A percentile compares a stretch with the other conserved stretches of the same genome.
Evolutionary conservation across 2,113 vertebrate genomes (phyloP).

Genomic region (Notechis scutatus): DNA sequence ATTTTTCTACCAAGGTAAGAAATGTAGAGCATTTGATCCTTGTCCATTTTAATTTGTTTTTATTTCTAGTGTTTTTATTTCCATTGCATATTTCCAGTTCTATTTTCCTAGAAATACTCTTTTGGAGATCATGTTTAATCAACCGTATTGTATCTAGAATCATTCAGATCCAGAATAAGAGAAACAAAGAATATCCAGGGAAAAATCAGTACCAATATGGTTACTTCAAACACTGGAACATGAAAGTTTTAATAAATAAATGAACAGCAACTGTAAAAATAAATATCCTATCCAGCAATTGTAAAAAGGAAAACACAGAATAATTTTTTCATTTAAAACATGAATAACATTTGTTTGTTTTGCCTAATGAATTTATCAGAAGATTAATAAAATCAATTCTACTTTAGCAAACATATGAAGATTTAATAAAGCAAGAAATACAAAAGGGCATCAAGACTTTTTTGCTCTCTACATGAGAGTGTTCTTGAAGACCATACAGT

Average conservation of each 20-base stretch:
- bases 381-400: background rate
- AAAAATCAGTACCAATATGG: background rate
- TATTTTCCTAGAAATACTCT: background rate
- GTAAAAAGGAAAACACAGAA: background rate
- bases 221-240: background rate
- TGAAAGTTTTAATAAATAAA: background rate
- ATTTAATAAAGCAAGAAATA: slow-evolving; percentile 37
- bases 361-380: background rate
- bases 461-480: background rate
- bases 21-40: background rate
- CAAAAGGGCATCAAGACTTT: background rate
- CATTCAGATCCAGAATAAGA: background rate
- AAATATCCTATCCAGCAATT: background rate
- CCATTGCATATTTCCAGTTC: background rate
- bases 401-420: background rate
- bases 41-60: background rate
- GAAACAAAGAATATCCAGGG: background rate
- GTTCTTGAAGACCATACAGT: background rate
- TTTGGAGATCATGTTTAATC: background rate
- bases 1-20: background rate
- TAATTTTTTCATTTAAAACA: background rate
- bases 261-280: background rate
- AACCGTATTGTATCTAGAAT: background rate
- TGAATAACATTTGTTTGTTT: background rate
- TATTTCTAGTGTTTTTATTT: background rate